Evolutionary conservation across 2,888 invertebrate species (phyloP).

Genomic region (Meteorus colon): DNA sequence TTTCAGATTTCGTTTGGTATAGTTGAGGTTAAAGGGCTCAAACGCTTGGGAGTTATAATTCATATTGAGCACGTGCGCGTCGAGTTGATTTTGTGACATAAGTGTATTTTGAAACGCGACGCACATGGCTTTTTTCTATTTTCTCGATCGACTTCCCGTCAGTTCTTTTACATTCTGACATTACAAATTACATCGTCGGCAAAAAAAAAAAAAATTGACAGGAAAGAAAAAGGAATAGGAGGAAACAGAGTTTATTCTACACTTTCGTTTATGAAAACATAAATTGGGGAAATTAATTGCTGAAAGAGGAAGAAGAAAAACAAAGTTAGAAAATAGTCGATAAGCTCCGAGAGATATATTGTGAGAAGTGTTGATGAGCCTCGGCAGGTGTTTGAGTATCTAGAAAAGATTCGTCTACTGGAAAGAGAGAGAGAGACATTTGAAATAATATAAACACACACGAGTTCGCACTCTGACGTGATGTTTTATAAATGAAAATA

Average conservation of each 20-base stretch:
- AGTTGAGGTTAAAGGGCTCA: conserved; percentile 45
- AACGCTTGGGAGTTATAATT: not conserved
- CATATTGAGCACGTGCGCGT: conserved; percentile 42
- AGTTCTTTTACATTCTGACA: not conserved
- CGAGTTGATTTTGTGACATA: conserved; percentile 33
- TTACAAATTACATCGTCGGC: not conserved
- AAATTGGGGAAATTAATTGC: not conserved
- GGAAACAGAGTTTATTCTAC: not conserved
- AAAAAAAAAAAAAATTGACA: conserved; percentile 14
- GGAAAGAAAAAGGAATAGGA: conserved; percentile 2
- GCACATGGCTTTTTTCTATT: conserved; percentile 66
- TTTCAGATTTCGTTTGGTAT: conserved; percentile 62
- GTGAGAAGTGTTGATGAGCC: conserved; percentile 51
- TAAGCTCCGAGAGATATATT: not conserved
- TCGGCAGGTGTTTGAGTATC: conserved; percentile 54
- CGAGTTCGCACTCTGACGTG: conserved; percentile 13
- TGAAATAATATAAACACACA: conserved; percentile 15
- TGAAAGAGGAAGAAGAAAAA: not conserved
- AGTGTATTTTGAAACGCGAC: conserved; percentile 61
- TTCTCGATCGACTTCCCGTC: conserved; percentile 36
- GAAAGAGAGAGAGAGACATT: conserved; percentile 6
- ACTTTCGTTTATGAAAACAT: conserved; percentile 4
- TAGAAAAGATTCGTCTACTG: not conserved
- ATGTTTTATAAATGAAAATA: conserved; percentile 62
- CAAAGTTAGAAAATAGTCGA: conserved; percentile 1